A percentile compares a stretch with the other conserved stretches of the same genome.
phyloP scores from a whole-genome alignment of 2,113 vertebrate genomes.

The Raja brachyura region DNA sequence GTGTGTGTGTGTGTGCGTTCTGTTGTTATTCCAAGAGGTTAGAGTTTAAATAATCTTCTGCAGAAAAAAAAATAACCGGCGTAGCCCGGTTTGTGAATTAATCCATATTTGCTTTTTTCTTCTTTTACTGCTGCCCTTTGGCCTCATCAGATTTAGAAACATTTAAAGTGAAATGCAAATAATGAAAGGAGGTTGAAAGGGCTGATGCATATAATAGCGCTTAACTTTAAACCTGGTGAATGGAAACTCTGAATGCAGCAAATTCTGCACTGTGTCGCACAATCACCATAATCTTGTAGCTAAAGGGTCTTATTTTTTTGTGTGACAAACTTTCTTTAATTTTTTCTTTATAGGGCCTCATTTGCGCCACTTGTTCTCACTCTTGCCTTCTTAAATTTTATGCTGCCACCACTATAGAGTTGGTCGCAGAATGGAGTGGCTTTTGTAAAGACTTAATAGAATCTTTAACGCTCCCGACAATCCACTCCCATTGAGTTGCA shows the following conservation, averaged over 20 bases:
- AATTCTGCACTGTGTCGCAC: not conserved
- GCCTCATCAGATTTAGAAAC: slow-evolving; percentile 39
- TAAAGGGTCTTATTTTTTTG: slow-evolving; percentile 27
- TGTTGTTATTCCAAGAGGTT: slow-evolving; percentile 33
- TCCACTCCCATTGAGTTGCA: slow-evolving; percentile 89
- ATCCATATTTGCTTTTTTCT: slow-evolving; percentile 48
- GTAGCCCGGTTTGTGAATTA: slow-evolving; percentile 60
- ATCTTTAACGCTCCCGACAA: slow-evolving; percentile 94
- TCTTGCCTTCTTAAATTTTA: slow-evolving; percentile 59
- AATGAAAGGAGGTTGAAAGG: slow-evolving; percentile 35
- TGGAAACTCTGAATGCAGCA: slow-evolving; percentile 15
- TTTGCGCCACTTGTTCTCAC: slow-evolving; percentile 48
- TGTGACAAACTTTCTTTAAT: slow-evolving; percentile 45
- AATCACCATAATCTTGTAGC: slow-evolving; percentile 32
- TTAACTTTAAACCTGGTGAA: slow-evolving; percentile 37
- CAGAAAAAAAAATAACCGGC: slow-evolving; percentile 51
- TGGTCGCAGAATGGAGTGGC: slow-evolving; percentile 71
- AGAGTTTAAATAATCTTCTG: slow-evolving; percentile 40
- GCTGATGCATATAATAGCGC: slow-evolving; percentile 32
- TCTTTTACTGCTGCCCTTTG: slow-evolving; percentile 34
- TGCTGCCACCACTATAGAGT: slow-evolving; percentile 64
- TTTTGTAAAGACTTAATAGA: slow-evolving; percentile 97
- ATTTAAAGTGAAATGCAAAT: slow-evolving; percentile 38
- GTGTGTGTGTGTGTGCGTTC: not conserved
- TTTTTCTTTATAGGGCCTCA: slow-evolving; percentile 58